Conservation (phyloP, 2,888 invertebrate genomes). For the Cancer borealis region DNA sequence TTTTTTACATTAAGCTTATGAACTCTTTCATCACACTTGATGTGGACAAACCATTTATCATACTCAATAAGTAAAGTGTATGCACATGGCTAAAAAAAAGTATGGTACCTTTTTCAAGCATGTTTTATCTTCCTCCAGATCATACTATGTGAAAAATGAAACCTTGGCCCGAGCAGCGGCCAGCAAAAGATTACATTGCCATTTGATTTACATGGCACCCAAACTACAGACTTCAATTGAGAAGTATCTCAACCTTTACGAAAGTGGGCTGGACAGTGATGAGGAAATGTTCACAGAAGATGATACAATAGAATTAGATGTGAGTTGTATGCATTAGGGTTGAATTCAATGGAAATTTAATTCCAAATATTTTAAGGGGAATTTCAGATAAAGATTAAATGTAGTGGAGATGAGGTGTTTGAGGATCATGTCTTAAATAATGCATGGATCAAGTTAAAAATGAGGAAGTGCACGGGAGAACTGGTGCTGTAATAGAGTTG, state of each 20-base stretch:
- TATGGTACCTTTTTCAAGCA: background rate
- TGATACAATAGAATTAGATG: conserved; percentile 89
- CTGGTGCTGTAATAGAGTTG: no score
- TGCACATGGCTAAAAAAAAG: no score
- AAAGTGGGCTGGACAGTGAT: background rate
- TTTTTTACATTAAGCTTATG: no score
- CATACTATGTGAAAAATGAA: conserved; percentile 99
- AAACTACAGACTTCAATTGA: conserved; percentile 85
- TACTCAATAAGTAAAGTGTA: no score
- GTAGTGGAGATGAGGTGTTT: no score
- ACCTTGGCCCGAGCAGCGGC: conserved; percentile 91
- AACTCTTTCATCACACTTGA: no score
- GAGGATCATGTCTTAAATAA: no score
- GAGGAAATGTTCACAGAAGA: conserved; percentile 83
- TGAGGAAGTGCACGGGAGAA: no score
- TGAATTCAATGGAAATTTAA: background rate
- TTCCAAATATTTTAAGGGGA: background rate
- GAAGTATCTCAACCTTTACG: conserved; percentile 48
- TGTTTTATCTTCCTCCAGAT: conserved; percentile 82
- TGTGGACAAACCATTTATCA: no score
- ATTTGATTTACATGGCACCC: conserved; percentile 95
- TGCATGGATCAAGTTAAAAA: no score
- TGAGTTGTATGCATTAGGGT: background rate
- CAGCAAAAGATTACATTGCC: conserved; percentile 96
- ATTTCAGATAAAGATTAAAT: no score